A percentile compares a stretch with the other conserved stretches of the same genome.
These are phyloP conservation scores for Odocoileus hemionus DNA, from an alignment of 2,113 vertebrate genomes.

Conservation along the genomic window DNA sequence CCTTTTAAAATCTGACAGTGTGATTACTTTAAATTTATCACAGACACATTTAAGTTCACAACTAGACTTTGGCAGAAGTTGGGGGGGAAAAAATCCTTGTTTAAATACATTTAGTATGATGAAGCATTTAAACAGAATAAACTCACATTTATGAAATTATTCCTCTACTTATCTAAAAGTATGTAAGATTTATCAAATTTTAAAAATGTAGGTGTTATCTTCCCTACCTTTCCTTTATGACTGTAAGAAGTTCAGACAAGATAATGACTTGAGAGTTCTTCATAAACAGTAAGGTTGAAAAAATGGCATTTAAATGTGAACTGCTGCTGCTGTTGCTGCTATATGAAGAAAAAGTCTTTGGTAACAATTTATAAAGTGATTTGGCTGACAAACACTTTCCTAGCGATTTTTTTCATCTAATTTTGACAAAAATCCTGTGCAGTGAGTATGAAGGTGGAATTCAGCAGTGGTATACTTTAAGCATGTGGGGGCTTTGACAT, in stretches of 20 bases:
- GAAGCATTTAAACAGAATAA: slow-evolving; percentile 5
- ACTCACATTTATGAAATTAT: neutral
- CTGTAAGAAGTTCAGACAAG: neutral
- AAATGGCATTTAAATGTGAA: neutral
- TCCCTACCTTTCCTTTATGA: neutral
- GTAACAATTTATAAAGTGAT: neutral
- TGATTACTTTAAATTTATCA: neutral
- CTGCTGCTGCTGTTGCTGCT: neutral
- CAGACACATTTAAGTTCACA: neutral
- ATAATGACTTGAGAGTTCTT: neutral
- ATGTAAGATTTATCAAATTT: neutral
- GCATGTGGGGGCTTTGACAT: rapidly evolving
- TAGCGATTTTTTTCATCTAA: neutral
- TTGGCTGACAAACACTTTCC: neutral
- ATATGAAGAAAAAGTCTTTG: neutral
- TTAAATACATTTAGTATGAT: neutral
- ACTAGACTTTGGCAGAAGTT: neutral
- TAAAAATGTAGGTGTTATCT: neutral
- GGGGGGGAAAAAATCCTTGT: neutral
- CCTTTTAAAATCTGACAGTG: slow-evolving; percentile 22
- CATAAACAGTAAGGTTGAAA: neutral
- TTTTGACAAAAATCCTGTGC: neutral
- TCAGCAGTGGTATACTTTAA: neutral
- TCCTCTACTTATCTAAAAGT: neutral
- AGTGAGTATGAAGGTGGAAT: neutral